These are phyloP conservation scores for Ifrita kowaldi DNA, from an alignment of 2,113 vertebrate genomes.

Conservation along the genomic window DNA sequence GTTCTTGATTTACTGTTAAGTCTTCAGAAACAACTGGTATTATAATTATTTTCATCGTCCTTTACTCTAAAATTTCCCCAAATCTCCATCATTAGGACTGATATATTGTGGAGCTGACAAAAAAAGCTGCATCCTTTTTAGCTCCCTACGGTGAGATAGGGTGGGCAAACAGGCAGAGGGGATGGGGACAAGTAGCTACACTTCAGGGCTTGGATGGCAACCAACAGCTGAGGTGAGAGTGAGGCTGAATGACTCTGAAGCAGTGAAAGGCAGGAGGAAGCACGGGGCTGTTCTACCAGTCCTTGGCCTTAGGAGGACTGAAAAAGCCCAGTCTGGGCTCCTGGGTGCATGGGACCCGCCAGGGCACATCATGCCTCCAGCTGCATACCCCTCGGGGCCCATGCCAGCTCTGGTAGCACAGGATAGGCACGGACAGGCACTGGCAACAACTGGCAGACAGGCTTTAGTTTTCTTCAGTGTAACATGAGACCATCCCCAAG, in stretches of 20 bases:
- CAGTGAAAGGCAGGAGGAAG: not conserved
- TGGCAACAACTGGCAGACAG: not conserved
- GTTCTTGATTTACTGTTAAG: not conserved
- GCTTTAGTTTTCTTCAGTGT: not conserved
- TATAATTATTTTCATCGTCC: not conserved
- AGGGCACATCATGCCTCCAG: not conserved
- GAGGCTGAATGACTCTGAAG: not conserved
- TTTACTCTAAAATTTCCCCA: not conserved
- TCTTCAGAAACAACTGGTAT: not conserved
- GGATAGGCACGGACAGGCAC: not conserved
- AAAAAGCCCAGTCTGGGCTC: not conserved
- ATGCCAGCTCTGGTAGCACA: not conserved
- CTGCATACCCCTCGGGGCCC: not conserved
- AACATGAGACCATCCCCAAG: not conserved
- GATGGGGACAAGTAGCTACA: not conserved
- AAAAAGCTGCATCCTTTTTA: not conserved
- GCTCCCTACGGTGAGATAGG: not conserved
- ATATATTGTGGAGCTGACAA: not conserved
- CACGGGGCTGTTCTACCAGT: not conserved
- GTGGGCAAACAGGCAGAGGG: not conserved
- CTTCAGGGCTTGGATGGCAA: not conserved
- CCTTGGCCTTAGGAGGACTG: not conserved
- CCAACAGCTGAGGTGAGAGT: fast-evolving
- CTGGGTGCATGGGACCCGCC: not conserved
- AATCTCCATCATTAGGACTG: not conserved